Evolutionary conservation across 2,888 invertebrate species (phyloP), one percentile per base, ranked within the genome.

Genomic region (Dione vanillae): DNA sequence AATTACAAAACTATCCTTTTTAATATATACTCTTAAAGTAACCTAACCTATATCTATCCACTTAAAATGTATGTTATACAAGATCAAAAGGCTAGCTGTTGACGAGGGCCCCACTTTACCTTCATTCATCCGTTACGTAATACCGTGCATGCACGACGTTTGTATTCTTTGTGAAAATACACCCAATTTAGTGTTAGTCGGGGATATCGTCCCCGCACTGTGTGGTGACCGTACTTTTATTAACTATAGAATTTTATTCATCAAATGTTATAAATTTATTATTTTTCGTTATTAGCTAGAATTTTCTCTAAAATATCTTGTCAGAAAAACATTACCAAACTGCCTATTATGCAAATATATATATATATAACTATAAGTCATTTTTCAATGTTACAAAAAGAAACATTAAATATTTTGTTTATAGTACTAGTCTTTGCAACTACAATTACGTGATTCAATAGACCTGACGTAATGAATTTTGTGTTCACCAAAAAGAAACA

Each of bases 121-220:
- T 65, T 14, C 59, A 72, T 72, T 65, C 19, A 56, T 54, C 66
- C 67, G 41, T 70, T 61, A 41, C 70, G 65, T 64, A 71, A 67
- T 45, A 64, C 51, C n/a, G 58, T 20, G 61, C 43, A 70, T 80
- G 61, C 45, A 65, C 41, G 70, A 51, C 64, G 75, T 77, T 72
- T 74, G 74, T 76, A 75, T 76, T 75, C 77, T 70, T 68, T 65
- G 72, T 68, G 59, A 67, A 70, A 71, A 65, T 75, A 76, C 74
- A 71, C 65, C 74, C 71, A 77, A 76, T 76, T 72, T 73, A 64
- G 73, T 74, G 72, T 71, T 65, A 64, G 67, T 35, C 70, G 70
- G 76, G 61, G 77, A 76, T 64, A 71, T 76, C 76, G 74, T 70
- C 51, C 71, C 67, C 74, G 67, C 74, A 70, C 67, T 64, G 71